These are phyloP conservation scores for Tineola bisselliella DNA, from an alignment of 2,888 invertebrate species.

Conservation along the genomic window DNA sequence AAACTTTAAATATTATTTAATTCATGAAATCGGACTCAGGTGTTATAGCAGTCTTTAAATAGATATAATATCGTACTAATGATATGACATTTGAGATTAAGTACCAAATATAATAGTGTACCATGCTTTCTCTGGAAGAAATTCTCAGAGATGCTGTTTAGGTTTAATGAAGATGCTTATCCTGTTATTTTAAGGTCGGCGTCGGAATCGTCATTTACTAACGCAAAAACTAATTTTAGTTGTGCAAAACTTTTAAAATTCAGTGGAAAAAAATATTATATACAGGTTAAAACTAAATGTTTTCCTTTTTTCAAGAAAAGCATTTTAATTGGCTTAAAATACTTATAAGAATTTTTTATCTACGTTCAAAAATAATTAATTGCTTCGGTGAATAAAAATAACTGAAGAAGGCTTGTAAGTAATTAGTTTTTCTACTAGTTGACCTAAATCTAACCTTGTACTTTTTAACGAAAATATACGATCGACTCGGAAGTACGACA, in stretches of 20 bases:
- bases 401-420: too few species aligned
- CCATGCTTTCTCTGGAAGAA: slow-evolving; percentile 4
- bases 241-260: background rate
- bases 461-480: background rate
- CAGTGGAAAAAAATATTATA: too few species aligned
- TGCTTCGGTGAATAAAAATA: too few species aligned
- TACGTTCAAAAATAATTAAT: too few species aligned
- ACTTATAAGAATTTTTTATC: too few species aligned
- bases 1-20: background rate
- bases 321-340: too few species aligned
- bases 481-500: background rate
- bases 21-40: background rate
- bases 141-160: background rate
- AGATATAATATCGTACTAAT: background rate
- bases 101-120: slow-evolving; percentile 5
- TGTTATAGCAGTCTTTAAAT: background rate
- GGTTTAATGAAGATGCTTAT: background rate
- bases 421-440: too few species aligned
- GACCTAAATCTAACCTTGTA: background rate
- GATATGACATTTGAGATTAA: slow-evolving; percentile 10
- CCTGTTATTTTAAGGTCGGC: background rate
- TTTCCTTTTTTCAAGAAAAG: too few species aligned
- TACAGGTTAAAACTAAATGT: too few species aligned
- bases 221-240: background rate
- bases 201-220: too few species aligned